Evolutionary conservation across 1,140 invertebrate genomes (phyloP).

Genomic region (Drosophila novamexicana): DNA sequence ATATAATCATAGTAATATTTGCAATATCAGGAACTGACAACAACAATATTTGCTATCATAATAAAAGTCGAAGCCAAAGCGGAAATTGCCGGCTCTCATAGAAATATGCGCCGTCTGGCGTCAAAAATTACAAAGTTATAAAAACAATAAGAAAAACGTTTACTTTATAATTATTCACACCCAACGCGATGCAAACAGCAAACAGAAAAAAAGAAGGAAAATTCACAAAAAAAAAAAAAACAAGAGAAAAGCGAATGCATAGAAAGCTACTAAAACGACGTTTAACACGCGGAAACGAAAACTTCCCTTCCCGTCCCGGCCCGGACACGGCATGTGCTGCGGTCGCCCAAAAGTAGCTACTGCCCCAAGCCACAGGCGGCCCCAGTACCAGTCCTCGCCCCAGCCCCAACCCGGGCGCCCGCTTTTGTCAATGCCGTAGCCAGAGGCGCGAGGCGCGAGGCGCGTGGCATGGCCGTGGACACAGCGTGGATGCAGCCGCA

Average conservation of each 20-base stretch:
- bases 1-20: neutral
- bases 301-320: constrained; percentile 14
- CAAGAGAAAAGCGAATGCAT: constrained; percentile 17
- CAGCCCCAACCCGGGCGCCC: neutral
- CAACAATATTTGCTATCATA: constrained; percentile 8
- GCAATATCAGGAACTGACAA: neutral
- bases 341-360: constrained; percentile 14
- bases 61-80: neutral
- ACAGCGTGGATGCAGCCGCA: neutral
- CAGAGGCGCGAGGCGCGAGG: constrained; percentile 1
- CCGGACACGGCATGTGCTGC: constrained; percentile 22
- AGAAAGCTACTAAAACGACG: constrained; percentile 70
- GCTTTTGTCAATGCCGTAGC: constrained; percentile 20
- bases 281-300: constrained; percentile 63
- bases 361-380: neutral
- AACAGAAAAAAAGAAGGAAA: constrained; percentile 9
- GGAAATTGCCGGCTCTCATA: neutral
- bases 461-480: neutral
- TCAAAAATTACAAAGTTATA: constrained; percentile 77
- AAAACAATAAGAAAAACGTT: constrained; percentile 81
- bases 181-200: constrained; percentile 18
- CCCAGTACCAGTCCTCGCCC: neutral
- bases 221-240: constrained; percentile 1
- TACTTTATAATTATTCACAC: constrained; percentile 78
- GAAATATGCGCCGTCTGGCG: constrained; percentile 24